Base-by-base conservation (phyloP, 2,113 vertebrate genomes). In the Hippoglossus stenolepis region DNA sequence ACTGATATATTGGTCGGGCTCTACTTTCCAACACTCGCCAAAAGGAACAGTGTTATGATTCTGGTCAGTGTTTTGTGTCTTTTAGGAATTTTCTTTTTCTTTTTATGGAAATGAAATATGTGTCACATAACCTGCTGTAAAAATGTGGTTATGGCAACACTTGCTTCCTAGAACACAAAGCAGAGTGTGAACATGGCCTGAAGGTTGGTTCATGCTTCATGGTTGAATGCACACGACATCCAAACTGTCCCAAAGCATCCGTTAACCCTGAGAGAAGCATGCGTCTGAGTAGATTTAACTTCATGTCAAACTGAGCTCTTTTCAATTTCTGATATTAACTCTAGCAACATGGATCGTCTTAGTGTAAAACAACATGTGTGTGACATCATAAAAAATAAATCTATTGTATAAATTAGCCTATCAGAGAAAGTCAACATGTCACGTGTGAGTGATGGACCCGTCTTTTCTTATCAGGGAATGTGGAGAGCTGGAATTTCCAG, bases 191-290 rank as follows among this genome's bases (percentile, higher is more conserved):
- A 80, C 51, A 88, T 54, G 38, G 82, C 77, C 77, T 65, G 1
- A 5, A 56, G 73, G 79, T 66, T 79, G 84, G 78, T 84, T 88
- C 82, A 83, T 80, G 87, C 85, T 81, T 87, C 80, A 87, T 40
- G 40, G 63, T 40, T 82, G 65, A 77, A 79, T 61, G 24, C 56
- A 61, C 24, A 45, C 35, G 1, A 67, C 75, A 87, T 85, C 77
- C 81, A 83, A 31, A 15, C 35, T 40, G 12, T 66, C 51, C 51
- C 54, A 75, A 85, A 64, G 56, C 15, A 14, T 80, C 58, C 61
- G 23, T 17, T 66, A 54, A 62, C 40, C 11, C 66, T 61, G 61
- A 23, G 17, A 73, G 23, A 69, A 56, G 65, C 74, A 81, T 63
- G 75, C 54, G 4, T 54, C 57, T 18, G 21, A 75, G 24, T 24